Base-by-base conservation (phyloP, 2,888 invertebrate species). In the Hanleya hanleyi region DNA sequence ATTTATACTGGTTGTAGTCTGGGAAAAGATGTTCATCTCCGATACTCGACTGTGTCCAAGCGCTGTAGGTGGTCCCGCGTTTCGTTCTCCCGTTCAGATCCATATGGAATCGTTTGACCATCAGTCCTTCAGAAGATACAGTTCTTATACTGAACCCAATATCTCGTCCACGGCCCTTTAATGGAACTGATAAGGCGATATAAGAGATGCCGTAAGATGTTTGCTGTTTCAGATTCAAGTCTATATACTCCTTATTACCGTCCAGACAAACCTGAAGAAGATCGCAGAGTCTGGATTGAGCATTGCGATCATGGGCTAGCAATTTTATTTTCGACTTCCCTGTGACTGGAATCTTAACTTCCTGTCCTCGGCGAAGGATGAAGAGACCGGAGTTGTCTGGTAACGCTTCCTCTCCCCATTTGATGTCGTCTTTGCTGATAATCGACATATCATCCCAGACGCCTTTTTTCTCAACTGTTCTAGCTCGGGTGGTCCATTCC, bases 1-100 rank as follows among this genome's bases (percentile, higher is more conserved):
- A 29, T 33, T 66, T 67, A 32, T 29, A 57, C 62, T 75, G 75
- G 38, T 67, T 50, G 67, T 75, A 75, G 69, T 72, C 57, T 32
- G 75, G 75, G 51, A 75, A 72, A 26, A 70, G 18, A 22, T 12
- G 2, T 15, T 69, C 65, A n/a, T 75, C 69, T n/a, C 67, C 38
- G 41, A 75, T 70, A 49, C 49, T 50, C 29, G 36, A 62, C n/a
- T 36, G 6, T 5, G 49, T 62, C 51, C 61, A 67, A 9, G 74
- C 29, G 5, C 26, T 1, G 4, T 22, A 57, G 12, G 22, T 22
- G 15, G 18, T 12, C 9, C 41, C 41, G 5, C 51, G 51, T 38
- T 74, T 65, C n/a, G 69, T 51, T 36, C 61, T 70, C 1, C 12
- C 37, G 12, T 69, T 66, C 9, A 26, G 41, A 22, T 70, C 70